Percentiles rank a stretch among this genome's conserved stretches.
Conservation (phyloP, 2,797 vertebrate genomes). For the Mastacembelus armatus region DNA sequence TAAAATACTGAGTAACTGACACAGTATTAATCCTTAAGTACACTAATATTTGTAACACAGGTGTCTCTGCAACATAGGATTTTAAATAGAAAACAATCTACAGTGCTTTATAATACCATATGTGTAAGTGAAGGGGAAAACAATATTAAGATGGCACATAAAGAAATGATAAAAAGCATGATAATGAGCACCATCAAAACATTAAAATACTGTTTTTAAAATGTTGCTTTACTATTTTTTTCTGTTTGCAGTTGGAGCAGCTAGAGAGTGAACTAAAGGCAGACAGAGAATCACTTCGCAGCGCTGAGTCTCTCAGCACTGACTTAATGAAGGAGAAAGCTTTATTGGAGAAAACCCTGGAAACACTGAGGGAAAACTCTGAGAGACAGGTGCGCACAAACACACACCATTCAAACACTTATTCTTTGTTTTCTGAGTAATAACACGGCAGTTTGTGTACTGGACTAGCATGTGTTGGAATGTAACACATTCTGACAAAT, state of each 20-base stretch:
- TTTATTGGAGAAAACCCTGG: conserved; percentile 94
- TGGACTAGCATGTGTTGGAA: too few species aligned
- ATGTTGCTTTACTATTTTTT: background rate
- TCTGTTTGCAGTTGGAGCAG: conserved; percentile 87
- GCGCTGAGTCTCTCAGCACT: conserved; percentile 90
- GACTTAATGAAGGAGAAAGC: conserved; percentile 97
- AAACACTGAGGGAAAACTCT: conserved; percentile 92
- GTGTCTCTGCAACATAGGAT: background rate
- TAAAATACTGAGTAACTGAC: too few species aligned
- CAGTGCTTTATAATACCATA: background rate
- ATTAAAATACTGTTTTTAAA: too few species aligned
- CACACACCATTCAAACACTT: background rate
- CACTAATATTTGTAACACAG: background rate
- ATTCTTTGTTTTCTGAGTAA: background rate
- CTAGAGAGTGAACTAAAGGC: conserved; percentile 87
- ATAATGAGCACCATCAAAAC: too few species aligned
- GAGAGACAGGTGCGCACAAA: conserved; percentile 91
- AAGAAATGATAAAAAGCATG: background rate
- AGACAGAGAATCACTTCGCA: conserved; percentile 90
- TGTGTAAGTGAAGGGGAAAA: background rate
- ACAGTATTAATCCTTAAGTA: background rate
- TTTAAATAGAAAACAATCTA: background rate
- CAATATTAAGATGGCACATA: too few species aligned
- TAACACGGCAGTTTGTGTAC: too few species aligned
- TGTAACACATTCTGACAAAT: conserved; percentile 22